Evolutionary conservation across 2,797 vertebrate species (phyloP).

Genomic region (Loris lydekkerianus): DNA sequence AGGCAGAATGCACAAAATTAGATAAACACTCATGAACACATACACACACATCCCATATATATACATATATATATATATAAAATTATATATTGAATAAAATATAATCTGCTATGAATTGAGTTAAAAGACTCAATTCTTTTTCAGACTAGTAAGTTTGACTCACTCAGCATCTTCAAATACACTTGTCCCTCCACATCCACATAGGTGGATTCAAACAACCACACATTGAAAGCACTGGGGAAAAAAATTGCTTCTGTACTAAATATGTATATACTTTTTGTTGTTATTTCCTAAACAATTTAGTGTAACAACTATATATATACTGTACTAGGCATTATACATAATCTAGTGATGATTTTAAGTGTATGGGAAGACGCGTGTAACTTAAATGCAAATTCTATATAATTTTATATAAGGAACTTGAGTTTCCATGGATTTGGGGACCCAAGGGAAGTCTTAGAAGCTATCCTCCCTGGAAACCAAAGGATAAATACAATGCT

Average conservation of each 20-base stretch:
- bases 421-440: background rate
- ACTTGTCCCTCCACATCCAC: background rate
- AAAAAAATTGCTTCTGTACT: background rate
- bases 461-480: background rate
- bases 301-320: background rate
- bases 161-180: background rate
- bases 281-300: background rate
- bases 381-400: background rate
- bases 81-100: background rate
- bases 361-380: background rate
- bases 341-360: background rate
- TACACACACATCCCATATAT: background rate
- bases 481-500: background rate
- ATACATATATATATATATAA: background rate
- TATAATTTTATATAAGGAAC: background rate
- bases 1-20: background rate
- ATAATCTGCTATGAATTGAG: background rate
- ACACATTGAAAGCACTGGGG: background rate
- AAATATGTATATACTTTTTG: background rate
- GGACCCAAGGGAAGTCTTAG: background rate
- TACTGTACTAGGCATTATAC: background rate
- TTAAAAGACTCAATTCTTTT: background rate
- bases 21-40: background rate
- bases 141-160: slow-evolving; percentile 13
- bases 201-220: background rate